Conservation (phyloP, 2,797 vertebrate genomes). For the Triplophysa bombifrons region DNA sequence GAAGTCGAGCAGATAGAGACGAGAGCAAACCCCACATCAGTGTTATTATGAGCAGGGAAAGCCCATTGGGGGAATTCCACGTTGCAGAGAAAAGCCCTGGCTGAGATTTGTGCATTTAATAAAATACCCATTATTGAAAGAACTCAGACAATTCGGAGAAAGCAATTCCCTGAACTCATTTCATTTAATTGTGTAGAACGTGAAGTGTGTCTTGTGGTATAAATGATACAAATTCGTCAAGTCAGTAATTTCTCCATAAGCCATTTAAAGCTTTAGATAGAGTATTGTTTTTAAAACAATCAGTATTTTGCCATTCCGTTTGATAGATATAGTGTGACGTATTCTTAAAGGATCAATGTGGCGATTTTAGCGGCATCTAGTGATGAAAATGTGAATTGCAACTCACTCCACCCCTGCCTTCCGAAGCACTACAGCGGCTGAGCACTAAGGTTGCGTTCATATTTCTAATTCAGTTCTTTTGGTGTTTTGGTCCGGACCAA, state of each 20-base stretch:
- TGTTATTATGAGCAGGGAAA: slow-evolving; percentile 4
- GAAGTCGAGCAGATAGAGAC: slow-evolving; percentile 11
- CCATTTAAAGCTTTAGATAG: neutral
- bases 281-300: no score
- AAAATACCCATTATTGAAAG: slow-evolving; percentile 25
- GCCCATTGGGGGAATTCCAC: slow-evolving; percentile 28
- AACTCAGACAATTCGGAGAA: neutral
- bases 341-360: no score
- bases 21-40: slow-evolving; percentile 7
- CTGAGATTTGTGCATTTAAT: slow-evolving; percentile 8
- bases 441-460: no score
- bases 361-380: no score
- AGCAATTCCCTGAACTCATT: slow-evolving; percentile 32
- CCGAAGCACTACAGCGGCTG: no score
- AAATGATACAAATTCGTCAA: neutral
- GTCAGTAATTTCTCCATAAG: neutral
- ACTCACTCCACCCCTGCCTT: no score
- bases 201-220: slow-evolving; percentile 20
- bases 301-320: no score
- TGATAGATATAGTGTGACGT: no score
- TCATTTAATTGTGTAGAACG: slow-evolving; percentile 5
- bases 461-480: no score
- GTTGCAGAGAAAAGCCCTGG: slow-evolving; percentile 1
- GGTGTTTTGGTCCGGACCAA: no score
- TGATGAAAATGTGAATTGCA: no score